Evolutionary conservation across 2,888 invertebrate genomes (phyloP), one percentile per base, ranked within the genome.

Genomic region (Agrochola lychnidis): DNA sequence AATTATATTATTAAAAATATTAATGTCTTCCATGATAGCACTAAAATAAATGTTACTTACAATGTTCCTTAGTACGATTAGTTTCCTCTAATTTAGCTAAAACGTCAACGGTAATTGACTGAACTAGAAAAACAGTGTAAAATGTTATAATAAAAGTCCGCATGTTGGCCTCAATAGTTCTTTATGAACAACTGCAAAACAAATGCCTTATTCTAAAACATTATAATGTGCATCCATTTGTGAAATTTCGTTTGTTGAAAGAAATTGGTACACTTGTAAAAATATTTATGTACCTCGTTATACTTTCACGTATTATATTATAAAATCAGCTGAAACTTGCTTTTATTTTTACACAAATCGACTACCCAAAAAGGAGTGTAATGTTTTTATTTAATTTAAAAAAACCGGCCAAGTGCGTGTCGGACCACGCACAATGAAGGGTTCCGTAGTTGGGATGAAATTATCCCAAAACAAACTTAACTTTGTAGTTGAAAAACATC

Each of bases 201-300:
- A 36, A 73, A 74, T 69, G 16, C 22, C 45, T 22, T 69, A 62
- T 19, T 69, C 36, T 36, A 30, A 69, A 77, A 70, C 48, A 30
- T 48, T 48, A 45, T 30, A 69, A 45, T 40, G 5, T 61, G 51
- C 66, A 76, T 14, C n/a, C 51, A 53, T 42, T 53, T 76, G 51
- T 61, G 59, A 51, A 64, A 75, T 64, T 51, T 62, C 14, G 25
- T 22, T 62, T 68, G 76, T 77, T 48, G 22, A 7, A 25, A 48
- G 53, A 36, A 77, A 77, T 77, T 76, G 68, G 36, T 76, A 77
- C 68, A 68, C 36, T 56, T 5, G 45, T 63, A 42, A 64, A 70
- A 22, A 30, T 14, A n/a, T 36, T 56, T 36, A 56, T 48, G 22
- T 42, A 71, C 25, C 42, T 25, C 19, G 25, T 45, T 45, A 45